A percentile compares a stretch with the other conserved stretches of the same genome.
phyloP scores from a whole-genome alignment of 2,113 vertebrate species.

The Cephalopterus ornatus region DNA sequence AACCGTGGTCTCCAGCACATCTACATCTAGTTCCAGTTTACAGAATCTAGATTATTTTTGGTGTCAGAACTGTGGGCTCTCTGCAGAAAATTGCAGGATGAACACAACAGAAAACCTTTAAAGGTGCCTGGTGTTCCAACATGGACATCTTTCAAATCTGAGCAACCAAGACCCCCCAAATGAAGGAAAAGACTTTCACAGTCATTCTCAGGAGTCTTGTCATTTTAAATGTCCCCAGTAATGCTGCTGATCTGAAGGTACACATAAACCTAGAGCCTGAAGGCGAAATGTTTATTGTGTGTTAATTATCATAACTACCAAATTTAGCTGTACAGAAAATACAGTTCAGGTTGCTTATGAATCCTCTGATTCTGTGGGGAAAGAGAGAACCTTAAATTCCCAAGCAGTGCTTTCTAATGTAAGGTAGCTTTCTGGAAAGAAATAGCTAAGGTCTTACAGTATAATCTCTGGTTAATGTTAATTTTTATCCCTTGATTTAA shows the following conservation, averaged over 20 bases:
- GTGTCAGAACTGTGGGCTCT: background rate
- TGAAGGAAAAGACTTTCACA: background rate
- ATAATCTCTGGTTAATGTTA: background rate
- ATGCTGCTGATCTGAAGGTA: background rate
- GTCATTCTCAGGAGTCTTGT: background rate
- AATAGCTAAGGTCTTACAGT: background rate
- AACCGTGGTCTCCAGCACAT: background rate
- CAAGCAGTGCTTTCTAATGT: background rate
- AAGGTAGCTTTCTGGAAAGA: background rate
- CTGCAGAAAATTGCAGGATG: background rate
- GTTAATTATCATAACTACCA: background rate
- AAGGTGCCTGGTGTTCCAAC: background rate
- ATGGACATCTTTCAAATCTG: background rate
- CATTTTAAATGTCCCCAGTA: background rate
- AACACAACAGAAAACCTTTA: background rate
- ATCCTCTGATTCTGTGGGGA: background rate
- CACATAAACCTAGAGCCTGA: background rate
- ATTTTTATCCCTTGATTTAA: conserved; percentile 9
- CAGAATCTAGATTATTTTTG: background rate
- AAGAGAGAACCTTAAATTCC: background rate
- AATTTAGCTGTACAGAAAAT: background rate
- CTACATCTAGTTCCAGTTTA: background rate
- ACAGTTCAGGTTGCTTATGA: background rate
- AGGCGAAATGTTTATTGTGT: background rate
- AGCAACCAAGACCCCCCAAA: background rate